Conservation (phyloP, 1,140 invertebrate species). For the Agraylea sexmaculata region DNA sequence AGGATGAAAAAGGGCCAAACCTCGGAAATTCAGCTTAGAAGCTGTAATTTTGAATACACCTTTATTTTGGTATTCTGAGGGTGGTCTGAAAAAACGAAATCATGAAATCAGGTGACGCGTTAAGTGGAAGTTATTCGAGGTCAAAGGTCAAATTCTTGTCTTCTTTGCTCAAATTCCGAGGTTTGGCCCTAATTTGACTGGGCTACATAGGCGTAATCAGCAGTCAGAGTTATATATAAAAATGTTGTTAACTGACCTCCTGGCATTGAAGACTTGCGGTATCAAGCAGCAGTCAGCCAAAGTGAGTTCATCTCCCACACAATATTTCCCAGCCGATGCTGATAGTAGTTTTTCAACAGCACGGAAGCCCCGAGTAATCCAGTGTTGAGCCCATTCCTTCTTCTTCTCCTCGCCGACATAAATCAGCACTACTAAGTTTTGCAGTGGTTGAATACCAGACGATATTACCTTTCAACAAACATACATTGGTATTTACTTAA, state of each 20-base stretch:
- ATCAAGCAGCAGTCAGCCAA: slow-evolving; percentile 91
- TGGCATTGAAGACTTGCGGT: slow-evolving; percentile 85
- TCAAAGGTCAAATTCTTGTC: no score
- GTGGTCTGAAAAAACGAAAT: no score
- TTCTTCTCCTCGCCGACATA: slow-evolving; percentile 76
- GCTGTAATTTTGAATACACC: no score
- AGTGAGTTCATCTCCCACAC: slow-evolving; percentile 86
- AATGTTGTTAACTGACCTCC: slow-evolving; percentile 56
- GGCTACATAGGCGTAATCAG: no score
- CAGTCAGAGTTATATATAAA: no score
- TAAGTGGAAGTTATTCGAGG: no score
- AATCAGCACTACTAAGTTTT: slow-evolving; percentile 81
- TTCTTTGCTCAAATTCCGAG: no score
- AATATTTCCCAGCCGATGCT: slow-evolving; percentile 81
- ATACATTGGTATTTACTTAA: slow-evolving; percentile 50
- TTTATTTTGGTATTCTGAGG: no score
- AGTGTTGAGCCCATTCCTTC: slow-evolving; percentile 86
- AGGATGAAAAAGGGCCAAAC: no score
- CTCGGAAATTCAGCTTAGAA: no score
- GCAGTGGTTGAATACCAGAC: slow-evolving; percentile 89
- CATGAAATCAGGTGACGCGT: no score
- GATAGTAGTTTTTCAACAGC: slow-evolving; percentile 81
- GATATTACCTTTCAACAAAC: slow-evolving; percentile 74
- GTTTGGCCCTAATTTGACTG: no score
- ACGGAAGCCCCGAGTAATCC: slow-evolving; percentile 80